Evolutionary conservation across 2,888 invertebrate species (phyloP).

Genomic region (Exephanes ischioxanthus): DNA sequence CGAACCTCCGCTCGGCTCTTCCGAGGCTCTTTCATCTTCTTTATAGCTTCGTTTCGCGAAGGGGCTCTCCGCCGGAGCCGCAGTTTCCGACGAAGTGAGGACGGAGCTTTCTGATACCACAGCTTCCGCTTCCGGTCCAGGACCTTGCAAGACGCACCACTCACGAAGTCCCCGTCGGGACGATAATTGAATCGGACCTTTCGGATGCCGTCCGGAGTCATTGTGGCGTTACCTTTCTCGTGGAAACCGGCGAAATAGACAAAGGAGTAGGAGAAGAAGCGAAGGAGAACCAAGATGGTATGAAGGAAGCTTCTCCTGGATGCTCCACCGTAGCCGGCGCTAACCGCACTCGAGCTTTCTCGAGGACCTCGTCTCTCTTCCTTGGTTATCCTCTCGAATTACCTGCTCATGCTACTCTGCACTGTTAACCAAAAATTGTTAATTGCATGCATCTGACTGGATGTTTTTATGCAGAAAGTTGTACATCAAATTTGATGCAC

Average conservation of each 20-base stretch:
- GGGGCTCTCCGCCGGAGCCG: constrained; percentile 9
- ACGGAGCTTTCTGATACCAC: constrained; percentile 54
- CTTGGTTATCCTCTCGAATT: neutral
- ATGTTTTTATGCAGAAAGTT: too few species aligned
- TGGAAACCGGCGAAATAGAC: constrained; percentile 55
- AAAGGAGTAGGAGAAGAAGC: constrained; percentile 37
- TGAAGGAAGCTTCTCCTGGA: neutral
- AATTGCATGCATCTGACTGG: too few species aligned
- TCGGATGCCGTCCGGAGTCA: constrained; percentile 59
- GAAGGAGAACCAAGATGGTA: neutral
- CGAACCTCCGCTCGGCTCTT: constrained; percentile 57
- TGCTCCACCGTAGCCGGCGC: neutral
- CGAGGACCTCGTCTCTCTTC: neutral
- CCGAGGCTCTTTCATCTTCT: constrained; percentile 60
- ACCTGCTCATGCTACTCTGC: neutral
- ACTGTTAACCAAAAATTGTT: neutral
- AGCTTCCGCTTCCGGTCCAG: constrained; percentile 78
- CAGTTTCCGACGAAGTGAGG: constrained; percentile 30
- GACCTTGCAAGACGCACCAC: constrained; percentile 74
- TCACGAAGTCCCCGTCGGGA: constrained; percentile 71
- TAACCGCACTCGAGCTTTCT: neutral
- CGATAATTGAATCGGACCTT: constrained; percentile 73
- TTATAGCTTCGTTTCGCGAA: constrained; percentile 50
- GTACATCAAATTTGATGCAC: too few species aligned
- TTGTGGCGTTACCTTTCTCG: constrained; percentile 42